A percentile compares a stretch with the other conserved stretches of the same genome.
phyloP scores from a whole-genome alignment of 1,140 invertebrate genomes.

The Drosophila guanche region DNA sequence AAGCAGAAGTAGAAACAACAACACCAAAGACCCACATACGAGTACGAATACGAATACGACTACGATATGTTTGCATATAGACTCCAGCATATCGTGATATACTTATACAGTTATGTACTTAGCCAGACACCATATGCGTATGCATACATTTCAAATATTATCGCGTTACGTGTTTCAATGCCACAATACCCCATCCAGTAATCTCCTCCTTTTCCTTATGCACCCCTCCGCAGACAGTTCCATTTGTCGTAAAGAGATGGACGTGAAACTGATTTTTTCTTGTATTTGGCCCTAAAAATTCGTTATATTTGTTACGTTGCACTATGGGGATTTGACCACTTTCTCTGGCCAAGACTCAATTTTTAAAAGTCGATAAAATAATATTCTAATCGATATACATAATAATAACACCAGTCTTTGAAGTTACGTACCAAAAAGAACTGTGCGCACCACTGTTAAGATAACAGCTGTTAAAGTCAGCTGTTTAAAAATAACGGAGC shows the following conservation, averaged over 20 bases:
- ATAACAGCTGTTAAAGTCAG: too few relatives aligned
- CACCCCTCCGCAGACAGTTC: neutral
- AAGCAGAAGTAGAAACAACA: constrained; percentile 30
- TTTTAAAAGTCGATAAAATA: too few relatives aligned
- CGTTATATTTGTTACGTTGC: constrained; percentile 20
- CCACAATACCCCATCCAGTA: constrained; percentile 14
- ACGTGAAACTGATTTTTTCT: constrained; percentile 48
- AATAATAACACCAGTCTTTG: too few relatives aligned
- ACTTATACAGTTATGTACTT: constrained; percentile 47
- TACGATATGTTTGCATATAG: constrained; percentile 22
- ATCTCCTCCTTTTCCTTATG: too few relatives aligned
- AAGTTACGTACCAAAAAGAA: too few relatives aligned
- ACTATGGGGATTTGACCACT: neutral
- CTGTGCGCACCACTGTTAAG: too few relatives aligned
- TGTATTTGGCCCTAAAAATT: constrained; percentile 34
- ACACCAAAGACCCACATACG: constrained; percentile 3
- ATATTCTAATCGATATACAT: too few relatives aligned
- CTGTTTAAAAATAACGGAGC: too few relatives aligned
- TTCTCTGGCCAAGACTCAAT: neutral
- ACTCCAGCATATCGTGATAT: constrained; percentile 10
- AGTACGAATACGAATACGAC: too few relatives aligned
- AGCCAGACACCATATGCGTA: constrained; percentile 60
- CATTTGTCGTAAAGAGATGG: constrained; percentile 39
- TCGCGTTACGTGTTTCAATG: constrained; percentile 62
- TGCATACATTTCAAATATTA: constrained; percentile 65